A percentile compares a stretch with the other conserved stretches of the same genome.
Evolutionary conservation across 2,797 vertebrate species (phyloP).

Genomic region (Anolis apletophallus): DNA sequence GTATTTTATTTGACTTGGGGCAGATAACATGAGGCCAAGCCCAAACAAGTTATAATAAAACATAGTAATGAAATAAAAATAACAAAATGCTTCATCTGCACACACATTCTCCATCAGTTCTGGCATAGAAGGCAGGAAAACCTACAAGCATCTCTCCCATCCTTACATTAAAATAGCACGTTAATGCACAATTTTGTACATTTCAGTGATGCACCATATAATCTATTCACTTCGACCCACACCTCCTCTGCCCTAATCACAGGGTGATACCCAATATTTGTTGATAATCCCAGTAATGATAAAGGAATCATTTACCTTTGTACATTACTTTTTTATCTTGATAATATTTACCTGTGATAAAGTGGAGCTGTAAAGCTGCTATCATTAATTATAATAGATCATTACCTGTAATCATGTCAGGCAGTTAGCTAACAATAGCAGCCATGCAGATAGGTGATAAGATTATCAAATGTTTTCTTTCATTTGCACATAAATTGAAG

Average conservation of each 20-base stretch:
- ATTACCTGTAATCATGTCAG: slow-evolving; percentile 3
- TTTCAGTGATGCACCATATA: background rate
- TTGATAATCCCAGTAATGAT: background rate
- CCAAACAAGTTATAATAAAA: no score
- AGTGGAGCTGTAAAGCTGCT: background rate
- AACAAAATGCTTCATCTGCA: no score
- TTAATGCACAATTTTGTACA: background rate
- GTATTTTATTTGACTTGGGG: no score
- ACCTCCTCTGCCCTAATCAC: background rate
- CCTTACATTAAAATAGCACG: background rate
- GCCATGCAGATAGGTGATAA: background rate
- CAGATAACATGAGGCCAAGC: no score
- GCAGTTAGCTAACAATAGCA: background rate
- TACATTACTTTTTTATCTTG: background rate
- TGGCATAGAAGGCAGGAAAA: background rate
- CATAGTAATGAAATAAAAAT: no score
- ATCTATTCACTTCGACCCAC: background rate
- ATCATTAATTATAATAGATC: background rate
- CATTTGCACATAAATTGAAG: background rate
- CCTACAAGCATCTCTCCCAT: background rate
- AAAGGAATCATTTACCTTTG: background rate
- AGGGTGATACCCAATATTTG: background rate
- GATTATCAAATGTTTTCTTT: slow-evolving; percentile 5
- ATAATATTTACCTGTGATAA: slow-evolving; percentile 4
- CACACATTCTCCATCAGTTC: background rate